These are phyloP conservation scores for Sebastes hubbsi DNA, from an alignment of 2,797 vertebrate species.

Conservation along the genomic window DNA sequence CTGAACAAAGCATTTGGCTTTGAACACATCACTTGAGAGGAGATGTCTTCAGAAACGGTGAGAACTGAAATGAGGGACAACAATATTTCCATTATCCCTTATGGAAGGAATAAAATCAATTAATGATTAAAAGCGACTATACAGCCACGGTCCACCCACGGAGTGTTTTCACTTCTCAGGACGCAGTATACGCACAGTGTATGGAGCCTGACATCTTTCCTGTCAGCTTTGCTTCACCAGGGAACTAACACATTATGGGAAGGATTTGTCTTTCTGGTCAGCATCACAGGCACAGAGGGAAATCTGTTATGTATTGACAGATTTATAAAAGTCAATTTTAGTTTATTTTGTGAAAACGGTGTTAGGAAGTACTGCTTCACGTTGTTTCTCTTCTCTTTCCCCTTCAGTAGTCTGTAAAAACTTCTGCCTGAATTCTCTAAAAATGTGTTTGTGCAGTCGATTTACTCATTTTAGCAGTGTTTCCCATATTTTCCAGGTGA, in stretches of 20 bases:
- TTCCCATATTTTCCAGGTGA: constrained; percentile 39
- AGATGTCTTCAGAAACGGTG: constrained; percentile 2
- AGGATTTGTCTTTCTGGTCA: background rate
- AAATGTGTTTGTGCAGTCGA: constrained; percentile 39
- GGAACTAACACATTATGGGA: background rate
- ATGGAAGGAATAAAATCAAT: background rate
- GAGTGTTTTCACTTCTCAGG: background rate
- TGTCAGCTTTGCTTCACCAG: background rate
- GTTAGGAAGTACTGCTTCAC: background rate
- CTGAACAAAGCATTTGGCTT: constrained; percentile 28
- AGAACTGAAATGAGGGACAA: background rate
- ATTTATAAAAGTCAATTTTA: background rate
- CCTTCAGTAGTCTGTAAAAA: constrained; percentile 26
- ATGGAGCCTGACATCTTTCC: background rate
- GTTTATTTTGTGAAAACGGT: background rate
- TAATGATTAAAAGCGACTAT: background rate
- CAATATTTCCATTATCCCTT: background rate
- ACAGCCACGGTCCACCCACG: background rate
- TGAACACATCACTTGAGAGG: constrained; percentile 22
- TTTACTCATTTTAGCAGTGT: constrained; percentile 41
- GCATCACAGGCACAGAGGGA: background rate
- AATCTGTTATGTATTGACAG: background rate
- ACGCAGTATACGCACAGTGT: background rate
- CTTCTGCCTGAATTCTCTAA: constrained; percentile 29
- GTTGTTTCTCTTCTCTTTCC: constrained; percentile 9